Percentiles rank a stretch among this genome's conserved stretches.
Conservation (phyloP, 30 jellyfish, hydroid and myxozoan species). For the Chironex yamaguchii region DNA sequence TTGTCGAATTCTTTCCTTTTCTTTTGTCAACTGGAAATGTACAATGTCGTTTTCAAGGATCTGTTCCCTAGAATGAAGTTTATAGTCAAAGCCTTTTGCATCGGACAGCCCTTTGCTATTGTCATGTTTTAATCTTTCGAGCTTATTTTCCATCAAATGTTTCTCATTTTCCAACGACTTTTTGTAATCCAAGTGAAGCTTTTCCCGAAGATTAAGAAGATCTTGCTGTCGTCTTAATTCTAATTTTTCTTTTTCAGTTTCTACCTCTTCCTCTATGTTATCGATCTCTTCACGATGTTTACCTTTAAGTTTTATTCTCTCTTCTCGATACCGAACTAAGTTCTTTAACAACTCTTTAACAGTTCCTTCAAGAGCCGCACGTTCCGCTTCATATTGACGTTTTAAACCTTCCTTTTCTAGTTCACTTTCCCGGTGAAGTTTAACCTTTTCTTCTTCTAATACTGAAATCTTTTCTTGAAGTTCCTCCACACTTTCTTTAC, state of each 20-base stretch:
- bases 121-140: not conserved
- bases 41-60: not conserved
- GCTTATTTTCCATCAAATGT: not conserved
- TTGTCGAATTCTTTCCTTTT: not conserved
- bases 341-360: conserved; percentile 74
- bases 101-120: too few species aligned
- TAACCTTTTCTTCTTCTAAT: conserved; percentile 42
- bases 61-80: not conserved
- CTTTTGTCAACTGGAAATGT: not conserved
- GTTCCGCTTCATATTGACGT: conserved; percentile 62
- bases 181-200: not conserved
- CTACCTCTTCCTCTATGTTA: conserved; percentile 60
- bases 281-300: conserved; percentile 48
- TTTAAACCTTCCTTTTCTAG: conserved; percentile 36
- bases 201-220: conserved; percentile 33
- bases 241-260: conserved; percentile 36
- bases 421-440: conserved; percentile 41
- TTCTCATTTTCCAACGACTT: not conserved
- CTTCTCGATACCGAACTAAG: conserved; percentile 55
- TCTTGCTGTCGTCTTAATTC: conserved; percentile 51
- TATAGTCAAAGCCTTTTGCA: too few species aligned
- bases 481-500: conserved; percentile 50
- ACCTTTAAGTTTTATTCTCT: conserved; percentile 45
- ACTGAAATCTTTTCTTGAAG: conserved; percentile 43
- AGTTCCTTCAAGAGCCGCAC: conserved; percentile 65